Percentiles rank a stretch among this genome's conserved stretches.
phyloP scores from a whole-genome alignment of 2,113 vertebrate genomes.

The Perccottus glenii region DNA sequence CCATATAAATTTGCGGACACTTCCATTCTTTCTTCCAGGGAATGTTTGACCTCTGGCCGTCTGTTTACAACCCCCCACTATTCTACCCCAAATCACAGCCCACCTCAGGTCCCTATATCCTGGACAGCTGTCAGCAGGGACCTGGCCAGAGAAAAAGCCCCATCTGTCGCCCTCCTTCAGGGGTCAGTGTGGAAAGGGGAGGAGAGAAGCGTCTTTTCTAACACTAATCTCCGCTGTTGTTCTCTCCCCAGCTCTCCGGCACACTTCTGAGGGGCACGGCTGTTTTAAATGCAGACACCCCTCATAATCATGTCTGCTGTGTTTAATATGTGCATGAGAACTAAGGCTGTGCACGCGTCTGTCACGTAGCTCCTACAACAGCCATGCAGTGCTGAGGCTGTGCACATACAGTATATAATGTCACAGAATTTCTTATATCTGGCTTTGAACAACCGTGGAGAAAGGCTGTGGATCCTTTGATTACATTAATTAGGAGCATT shows the following conservation, averaged over 20 bases:
- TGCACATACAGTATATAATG: constrained; percentile 1
- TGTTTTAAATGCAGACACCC: constrained; percentile 65
- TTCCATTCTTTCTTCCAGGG: constrained; percentile 51
- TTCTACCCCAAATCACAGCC: neutral
- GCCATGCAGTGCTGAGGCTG: neutral
- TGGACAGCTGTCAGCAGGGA: constrained; percentile 76
- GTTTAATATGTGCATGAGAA: constrained; percentile 25
- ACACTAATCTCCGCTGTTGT: constrained; percentile 64
- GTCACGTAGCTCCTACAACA: constrained; percentile 17
- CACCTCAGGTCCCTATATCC: constrained; percentile 47
- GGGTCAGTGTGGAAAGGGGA: constrained; percentile 48
- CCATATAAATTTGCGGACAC: constrained; percentile 30
- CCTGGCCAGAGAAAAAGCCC: constrained; percentile 71
- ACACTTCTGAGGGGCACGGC: constrained; percentile 63
- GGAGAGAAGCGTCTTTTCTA: constrained; percentile 60
- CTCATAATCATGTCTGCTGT: constrained; percentile 40
- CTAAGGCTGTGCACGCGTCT: neutral
- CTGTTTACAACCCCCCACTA: constrained; percentile 13
- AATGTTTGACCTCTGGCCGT: constrained; percentile 72
- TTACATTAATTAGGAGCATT: constrained; percentile 14
- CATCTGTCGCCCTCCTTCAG: constrained; percentile 81
- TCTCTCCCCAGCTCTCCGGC: constrained; percentile 51
- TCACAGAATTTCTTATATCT: neutral
- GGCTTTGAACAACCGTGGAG: neutral
- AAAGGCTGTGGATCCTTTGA: constrained; percentile 26